Base-by-base conservation (phyloP, 2,797 vertebrate genomes). In the Graptemys geographica region DNA sequence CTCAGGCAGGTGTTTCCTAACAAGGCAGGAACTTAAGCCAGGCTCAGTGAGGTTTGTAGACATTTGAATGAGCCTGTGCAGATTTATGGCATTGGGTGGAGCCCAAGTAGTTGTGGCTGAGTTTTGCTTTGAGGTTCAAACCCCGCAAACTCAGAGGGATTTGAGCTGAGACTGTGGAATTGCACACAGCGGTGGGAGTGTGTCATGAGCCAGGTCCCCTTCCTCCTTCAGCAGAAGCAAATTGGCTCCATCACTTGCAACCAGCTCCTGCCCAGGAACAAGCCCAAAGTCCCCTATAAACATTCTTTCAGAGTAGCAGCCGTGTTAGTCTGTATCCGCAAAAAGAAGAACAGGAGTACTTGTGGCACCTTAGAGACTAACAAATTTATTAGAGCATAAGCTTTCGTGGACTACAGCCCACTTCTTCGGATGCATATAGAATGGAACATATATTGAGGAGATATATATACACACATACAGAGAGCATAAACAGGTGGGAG, bases 111-210 rank as follows among this genome's bases (percentile, higher is more conserved):
- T 89, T 91, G 16, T 89, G 84, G 1, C 87, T 16, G 79, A 83
- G 53, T 84, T 93, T 83, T 84, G 83, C 91, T 95, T 93, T 93
- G 94, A 90, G 90, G 69, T 89, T 93, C 56, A 81, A 94, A 84
- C 79, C 83, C 69, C 55, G 33, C 89, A 83, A 92, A 89, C 79
- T 76, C 44, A 0, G 74, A 92, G 49, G 65, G n/a, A 89, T 84
- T 23, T 28, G 53, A 94, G 79, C 23, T 37, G 74, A 0, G 84
- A 79, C 23, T 44, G 74, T 0, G 86, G 65, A 4, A 2, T 84
- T 51, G 13, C 33, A n/a, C 33, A 65, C 33, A 33, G 33, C 33
- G 7, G 55, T 87, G 1, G 27, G 94, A 85, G 25, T 4, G 47
- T 83, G 82, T 59, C 33, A 65, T 33, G 33, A n/a, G 33, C 33